These are phyloP conservation scores for Solea solea DNA, from an alignment of 2,113 vertebrate species.

Conservation along the genomic window DNA sequence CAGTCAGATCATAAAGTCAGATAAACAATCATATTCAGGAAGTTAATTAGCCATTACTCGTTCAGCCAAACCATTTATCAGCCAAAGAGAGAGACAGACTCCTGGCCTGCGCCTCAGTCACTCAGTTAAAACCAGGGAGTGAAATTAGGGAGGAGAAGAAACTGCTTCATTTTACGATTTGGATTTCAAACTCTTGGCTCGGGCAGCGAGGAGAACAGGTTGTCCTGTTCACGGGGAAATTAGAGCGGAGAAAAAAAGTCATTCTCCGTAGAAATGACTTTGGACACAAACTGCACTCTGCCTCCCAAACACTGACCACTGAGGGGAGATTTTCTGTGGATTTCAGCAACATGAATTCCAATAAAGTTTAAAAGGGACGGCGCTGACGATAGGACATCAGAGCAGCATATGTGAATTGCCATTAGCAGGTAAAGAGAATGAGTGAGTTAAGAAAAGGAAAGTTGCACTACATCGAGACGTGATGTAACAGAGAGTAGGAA, in stretches of 20 bases:
- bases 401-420: slow-evolving; percentile 51
- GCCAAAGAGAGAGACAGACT: slow-evolving; percentile 49
- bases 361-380: slow-evolving; percentile 53
- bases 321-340: slow-evolving; percentile 34
- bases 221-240: slow-evolving; percentile 38
- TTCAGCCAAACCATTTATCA: slow-evolving; percentile 51
- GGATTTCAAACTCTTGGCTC: slow-evolving; percentile 25
- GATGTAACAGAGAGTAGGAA: slow-evolving; percentile 33
- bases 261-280: slow-evolving; percentile 45
- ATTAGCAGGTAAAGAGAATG: slow-evolving; percentile 53
- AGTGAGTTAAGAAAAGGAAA: slow-evolving; percentile 29
- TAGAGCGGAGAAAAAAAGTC: slow-evolving; percentile 22
- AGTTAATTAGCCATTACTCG: slow-evolving; percentile 70
- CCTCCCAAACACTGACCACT: slow-evolving; percentile 16
- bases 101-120: slow-evolving; percentile 38
- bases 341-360: slow-evolving; percentile 31
- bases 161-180: slow-evolving; percentile 40
- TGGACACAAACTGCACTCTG: slow-evolving; percentile 44
- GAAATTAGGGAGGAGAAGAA: slow-evolving; percentile 24
- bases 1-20: slow-evolving; percentile 68
- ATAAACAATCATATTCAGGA: slow-evolving; percentile 69
- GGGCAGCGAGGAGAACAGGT: slow-evolving; percentile 9
- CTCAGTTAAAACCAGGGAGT: slow-evolving; percentile 43
- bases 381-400: slow-evolving; percentile 29
- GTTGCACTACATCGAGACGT: slow-evolving; percentile 26